Percentiles rank a stretch among this genome's conserved stretches.
Evolutionary conservation across 2,888 invertebrate species (phyloP).

Genomic region (Priocnemis perturbator): DNA sequence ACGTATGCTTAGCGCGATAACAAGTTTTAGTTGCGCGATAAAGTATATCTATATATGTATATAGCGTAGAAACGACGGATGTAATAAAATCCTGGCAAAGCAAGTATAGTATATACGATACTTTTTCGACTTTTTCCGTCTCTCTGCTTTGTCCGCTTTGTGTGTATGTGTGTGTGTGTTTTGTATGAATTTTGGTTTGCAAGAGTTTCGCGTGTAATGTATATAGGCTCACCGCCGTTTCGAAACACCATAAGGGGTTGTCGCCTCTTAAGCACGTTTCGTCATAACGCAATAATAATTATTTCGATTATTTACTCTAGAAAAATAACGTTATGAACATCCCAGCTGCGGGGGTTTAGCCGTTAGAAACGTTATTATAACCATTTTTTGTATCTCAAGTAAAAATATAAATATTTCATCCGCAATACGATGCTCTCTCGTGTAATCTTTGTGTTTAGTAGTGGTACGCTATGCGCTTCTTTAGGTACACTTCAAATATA

Average conservation of each 20-base stretch:
- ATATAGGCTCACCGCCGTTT: too few species aligned
- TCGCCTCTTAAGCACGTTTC: conserved; percentile 54
- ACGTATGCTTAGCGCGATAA: conserved; percentile 4
- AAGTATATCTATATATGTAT: too few species aligned
- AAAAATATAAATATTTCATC: conserved; percentile 70
- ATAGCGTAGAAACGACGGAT: neutral
- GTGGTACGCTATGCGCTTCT: conserved; percentile 13
- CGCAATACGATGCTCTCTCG: conserved; percentile 58
- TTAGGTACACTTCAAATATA: conserved; percentile 30
- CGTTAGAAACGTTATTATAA: conserved; percentile 65
- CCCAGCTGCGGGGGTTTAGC: conserved; percentile 48
- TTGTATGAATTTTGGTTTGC: too few species aligned
- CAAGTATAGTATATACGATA: neutral
- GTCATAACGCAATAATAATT: conserved; percentile 62
- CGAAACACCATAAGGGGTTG: too few species aligned
- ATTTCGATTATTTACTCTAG: conserved; percentile 66
- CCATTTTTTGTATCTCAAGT: conserved; percentile 58
- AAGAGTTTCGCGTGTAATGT: too few species aligned
- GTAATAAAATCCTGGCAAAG: conserved; percentile 4
- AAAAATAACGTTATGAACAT: conserved; percentile 68
- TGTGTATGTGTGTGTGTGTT: too few species aligned
- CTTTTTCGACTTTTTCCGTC: too few species aligned
- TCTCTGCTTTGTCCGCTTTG: too few species aligned
- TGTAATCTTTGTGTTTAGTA: conserved; percentile 28
- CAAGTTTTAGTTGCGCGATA: neutral